These are phyloP conservation scores for Tachystola acroxantha DNA, from an alignment of 2,888 invertebrate species.

Conservation along the genomic window DNA sequence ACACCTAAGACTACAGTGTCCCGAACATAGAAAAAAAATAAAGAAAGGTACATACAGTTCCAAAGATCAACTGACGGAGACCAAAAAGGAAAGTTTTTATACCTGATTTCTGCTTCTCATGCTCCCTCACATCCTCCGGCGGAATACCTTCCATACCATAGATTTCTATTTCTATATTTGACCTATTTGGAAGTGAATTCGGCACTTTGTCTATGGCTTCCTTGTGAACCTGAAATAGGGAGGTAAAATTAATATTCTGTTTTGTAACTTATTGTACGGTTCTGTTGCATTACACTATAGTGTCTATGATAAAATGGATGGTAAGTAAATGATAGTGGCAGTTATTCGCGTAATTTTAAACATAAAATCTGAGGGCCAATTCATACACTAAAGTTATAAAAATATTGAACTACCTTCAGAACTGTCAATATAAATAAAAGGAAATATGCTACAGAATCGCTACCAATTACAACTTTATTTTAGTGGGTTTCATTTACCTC, in stretches of 20 bases:
- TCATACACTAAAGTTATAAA: too few species aligned
- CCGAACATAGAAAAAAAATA: constrained; percentile 51
- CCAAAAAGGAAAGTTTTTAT: constrained; percentile 49
- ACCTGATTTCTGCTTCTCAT: constrained; percentile 91
- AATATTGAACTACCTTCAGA: too few species aligned
- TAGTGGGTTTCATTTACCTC: too few species aligned
- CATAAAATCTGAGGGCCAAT: too few species aligned
- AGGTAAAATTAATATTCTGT: constrained; percentile 5
- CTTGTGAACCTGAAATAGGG: constrained; percentile 91
- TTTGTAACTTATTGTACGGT: too few species aligned
- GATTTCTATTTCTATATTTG: constrained; percentile 99
- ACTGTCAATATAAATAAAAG: too few species aligned
- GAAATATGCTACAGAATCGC: too few species aligned
- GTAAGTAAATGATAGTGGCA: too few species aligned
- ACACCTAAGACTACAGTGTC: constrained; percentile 53
- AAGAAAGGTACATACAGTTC: constrained; percentile 65
- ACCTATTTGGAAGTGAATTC: constrained; percentile 97
- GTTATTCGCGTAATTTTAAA: too few species aligned
- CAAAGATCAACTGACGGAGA: constrained; percentile 40
- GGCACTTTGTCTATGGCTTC: constrained; percentile 99
- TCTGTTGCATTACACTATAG: too few species aligned
- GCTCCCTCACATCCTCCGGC: constrained; percentile 94
- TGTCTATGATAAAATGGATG: too few species aligned
- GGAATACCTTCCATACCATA: constrained; percentile 99
- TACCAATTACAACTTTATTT: too few species aligned